Evolutionary conservation across 2,888 invertebrate genomes (phyloP), one percentile per base, ranked within the genome.

Genomic region (Polylopha cassiicola): DNA sequence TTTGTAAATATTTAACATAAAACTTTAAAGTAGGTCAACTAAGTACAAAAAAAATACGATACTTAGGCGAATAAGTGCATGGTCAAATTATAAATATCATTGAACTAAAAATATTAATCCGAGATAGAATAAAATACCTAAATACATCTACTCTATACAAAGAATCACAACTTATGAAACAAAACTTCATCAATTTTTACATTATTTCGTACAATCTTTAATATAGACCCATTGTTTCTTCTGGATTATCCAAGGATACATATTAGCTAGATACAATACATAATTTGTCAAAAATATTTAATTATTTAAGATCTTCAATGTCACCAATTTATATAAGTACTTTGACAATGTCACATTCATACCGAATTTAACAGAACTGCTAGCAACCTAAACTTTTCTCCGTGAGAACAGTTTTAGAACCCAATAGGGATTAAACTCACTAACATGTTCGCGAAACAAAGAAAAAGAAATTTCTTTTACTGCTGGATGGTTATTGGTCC

Each of bases 401-500:
- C 28, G 33, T 29, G 39, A 23, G 41, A 41, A 30, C 20, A 31
- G 39, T 28, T 37, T 20, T 36, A 38, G 15, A 16, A 22, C 31
- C 39, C 37, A 5, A 13, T 41, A 36, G 39, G 41, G 46, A 39
- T 41, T 47, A 47, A 47, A 42, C 29, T 39, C 48, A 41, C 37
- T 34, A 41, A 16, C 49, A 47, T 47, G 50, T 53, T 49, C 42
- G 55, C 47, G 48, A 50, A 48, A 58, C 50, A 57, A 58, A 53
- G 54, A 60, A 48, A 52, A 58, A 50, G 52, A 54, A 60, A 30
- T 21, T 62, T 53, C 51, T 58, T 57, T 54, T 53, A 59, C 54
- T 53, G 50, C 52, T 50, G 53, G 62, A 70, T 69, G 60, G 65
- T 61, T 67, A 72, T 73, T 66, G 69, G 71, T 65, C 59, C 59